phyloP scores from a whole-genome alignment of 2,888 invertebrate genomes.

The Pterobdella sp. region DNA sequence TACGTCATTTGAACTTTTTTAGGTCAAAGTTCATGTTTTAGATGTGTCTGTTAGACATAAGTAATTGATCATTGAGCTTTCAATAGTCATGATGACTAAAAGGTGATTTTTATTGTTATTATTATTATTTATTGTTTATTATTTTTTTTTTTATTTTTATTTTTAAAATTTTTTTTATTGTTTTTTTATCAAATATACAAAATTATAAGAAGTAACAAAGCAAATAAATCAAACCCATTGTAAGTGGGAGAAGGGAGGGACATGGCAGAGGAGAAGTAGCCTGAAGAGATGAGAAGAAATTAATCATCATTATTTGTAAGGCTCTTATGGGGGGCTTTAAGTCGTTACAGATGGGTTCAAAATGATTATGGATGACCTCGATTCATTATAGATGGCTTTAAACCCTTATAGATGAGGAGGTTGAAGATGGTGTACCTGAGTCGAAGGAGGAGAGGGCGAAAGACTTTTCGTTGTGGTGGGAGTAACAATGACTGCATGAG shows the following conservation, averaged over 20 bases:
- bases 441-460: background rate
- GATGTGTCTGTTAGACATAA: background rate
- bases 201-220: background rate
- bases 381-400: background rate
- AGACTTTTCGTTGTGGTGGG: background rate
- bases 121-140: background rate
- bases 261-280: conserved; percentile 3
- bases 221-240: background rate
- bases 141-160: background rate
- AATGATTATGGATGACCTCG: no score
- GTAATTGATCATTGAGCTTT: background rate
- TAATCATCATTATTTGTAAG: background rate
- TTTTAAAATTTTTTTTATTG: background rate
- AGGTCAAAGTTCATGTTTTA: background rate
- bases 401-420: background rate
- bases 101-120: background rate
- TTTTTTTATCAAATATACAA: no score
- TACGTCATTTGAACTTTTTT: background rate
- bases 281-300: background rate
- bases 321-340: no score
- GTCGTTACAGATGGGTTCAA: no score
- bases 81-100: background rate
- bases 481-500: background rate
- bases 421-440: background rate
- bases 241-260: background rate